Percentiles rank a stretch among this genome's conserved stretches.
Evolutionary conservation across 2,113 vertebrate species (phyloP).

Genomic region (Tupaia chinensis): DNA sequence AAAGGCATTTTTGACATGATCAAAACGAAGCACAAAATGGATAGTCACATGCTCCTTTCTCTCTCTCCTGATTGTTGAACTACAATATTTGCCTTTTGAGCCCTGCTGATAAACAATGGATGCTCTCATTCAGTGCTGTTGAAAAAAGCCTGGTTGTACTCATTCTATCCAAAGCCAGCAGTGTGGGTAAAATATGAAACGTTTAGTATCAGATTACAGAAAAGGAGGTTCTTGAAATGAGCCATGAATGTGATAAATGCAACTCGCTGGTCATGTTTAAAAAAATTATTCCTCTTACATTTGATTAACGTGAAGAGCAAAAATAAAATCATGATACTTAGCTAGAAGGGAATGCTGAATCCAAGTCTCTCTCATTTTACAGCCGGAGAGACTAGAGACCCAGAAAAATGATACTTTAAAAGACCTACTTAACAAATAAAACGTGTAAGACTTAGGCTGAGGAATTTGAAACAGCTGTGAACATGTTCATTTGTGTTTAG

Average conservation of each 20-base stretch:
- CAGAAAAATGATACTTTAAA: slow-evolving; percentile 7
- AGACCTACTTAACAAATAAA: slow-evolving; percentile 50
- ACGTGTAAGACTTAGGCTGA: neutral
- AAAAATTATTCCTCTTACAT: neutral
- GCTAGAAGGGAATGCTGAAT: neutral
- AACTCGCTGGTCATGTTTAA: neutral
- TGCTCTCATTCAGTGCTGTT: slow-evolving; percentile 14
- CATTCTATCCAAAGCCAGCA: slow-evolving; percentile 49
- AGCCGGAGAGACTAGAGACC: slow-evolving; percentile 18
- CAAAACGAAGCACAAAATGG: neutral
- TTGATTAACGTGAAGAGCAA: neutral
- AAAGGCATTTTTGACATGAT: slow-evolving; percentile 28
- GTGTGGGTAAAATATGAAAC: slow-evolving; percentile 47
- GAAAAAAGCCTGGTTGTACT: slow-evolving; percentile 50
- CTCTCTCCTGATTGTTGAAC: neutral
- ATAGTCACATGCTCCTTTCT: neutral
- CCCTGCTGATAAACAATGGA: slow-evolving; percentile 20
- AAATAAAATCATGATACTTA: neutral
- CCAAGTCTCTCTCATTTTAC: slow-evolving; percentile 7
- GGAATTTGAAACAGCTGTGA: slow-evolving; percentile 48
- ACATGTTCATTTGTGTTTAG: neutral
- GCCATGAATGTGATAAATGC: neutral
- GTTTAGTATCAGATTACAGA: slow-evolving; percentile 50
- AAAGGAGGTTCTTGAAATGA: slow-evolving; percentile 15
- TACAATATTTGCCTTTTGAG: slow-evolving; percentile 43